phyloP scores from a whole-genome alignment of 2,888 invertebrate species.

The Archaeoteleia sp. region DNA sequence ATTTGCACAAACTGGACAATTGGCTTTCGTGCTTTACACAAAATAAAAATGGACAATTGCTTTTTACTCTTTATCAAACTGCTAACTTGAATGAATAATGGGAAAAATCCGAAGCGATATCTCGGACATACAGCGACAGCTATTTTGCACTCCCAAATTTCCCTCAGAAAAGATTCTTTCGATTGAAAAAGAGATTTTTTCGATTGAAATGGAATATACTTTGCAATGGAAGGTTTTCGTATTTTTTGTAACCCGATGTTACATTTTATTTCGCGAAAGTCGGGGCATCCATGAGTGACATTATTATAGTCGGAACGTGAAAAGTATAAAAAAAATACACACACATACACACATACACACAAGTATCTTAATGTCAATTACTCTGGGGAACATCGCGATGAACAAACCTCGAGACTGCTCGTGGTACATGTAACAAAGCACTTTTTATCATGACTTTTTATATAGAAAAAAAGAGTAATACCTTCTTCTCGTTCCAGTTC shows the following conservation, averaged over 20 bases:
- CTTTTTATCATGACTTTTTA: conserved; percentile 56
- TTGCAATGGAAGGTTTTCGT: not conserved
- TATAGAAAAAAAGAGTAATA: conserved; percentile 30
- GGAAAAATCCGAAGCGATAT: no score
- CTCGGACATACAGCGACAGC: no score
- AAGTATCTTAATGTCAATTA: conserved; percentile 86
- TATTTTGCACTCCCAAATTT: no score
- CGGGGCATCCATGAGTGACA: conserved; percentile 24
- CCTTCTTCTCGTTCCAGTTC: conserved; percentile 5
- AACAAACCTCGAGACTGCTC: conserved; percentile 25
- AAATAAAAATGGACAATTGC: not conserved
- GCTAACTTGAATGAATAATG: not conserved
- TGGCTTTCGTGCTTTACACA: conserved; percentile 1
- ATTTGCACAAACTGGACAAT: conserved; percentile 16
- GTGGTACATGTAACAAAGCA: conserved; percentile 55
- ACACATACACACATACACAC: no score
- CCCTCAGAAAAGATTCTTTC: not conserved
- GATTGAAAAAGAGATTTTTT: conserved; percentile 1
- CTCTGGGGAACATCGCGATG: conserved; percentile 83
- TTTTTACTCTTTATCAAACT: not conserved
- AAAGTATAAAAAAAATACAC: conserved; percentile 9
- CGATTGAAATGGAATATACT: not conserved
- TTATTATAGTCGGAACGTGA: not conserved
- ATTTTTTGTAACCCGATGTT: no score
- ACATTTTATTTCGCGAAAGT: conserved; percentile 1